Base-by-base conservation (phyloP, 1,140 invertebrate genomes). In the Danaus melanippus region DNA sequence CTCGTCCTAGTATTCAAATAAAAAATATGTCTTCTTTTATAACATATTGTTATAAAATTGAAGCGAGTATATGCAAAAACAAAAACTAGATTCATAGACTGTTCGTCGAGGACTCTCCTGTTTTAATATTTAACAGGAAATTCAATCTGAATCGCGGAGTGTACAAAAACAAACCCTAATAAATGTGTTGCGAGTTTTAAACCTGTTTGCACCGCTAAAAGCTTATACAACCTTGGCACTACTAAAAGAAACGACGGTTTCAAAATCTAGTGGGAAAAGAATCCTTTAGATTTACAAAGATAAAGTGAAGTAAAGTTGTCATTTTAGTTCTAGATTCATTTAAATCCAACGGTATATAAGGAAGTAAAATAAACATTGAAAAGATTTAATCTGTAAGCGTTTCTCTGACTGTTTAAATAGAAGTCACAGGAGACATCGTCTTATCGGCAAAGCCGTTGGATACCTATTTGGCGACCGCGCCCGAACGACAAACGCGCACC, bases 361-460 rank as follows among this genome's bases (percentile, higher is more conserved):
- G 70, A 72, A 76, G 72, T 68, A 82, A 79, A 81, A 79, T 83
- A 81, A 84, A 80, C 74, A 75, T 66, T 59, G 62, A 54, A 78
- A 69, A 79, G 74, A 79, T 81, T 83, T 76, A 79, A 85, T 82
- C 79, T 81, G 66, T 70, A 69, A 80, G 68, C 67, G 71, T 82
- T 79, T 77, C 64, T 73, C 67, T 76, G 71, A 75, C 72, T 80
- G 72, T 86, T 83, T 84, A 83, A 84, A 83, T 77, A 84, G 74
- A 70, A 82, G 80, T 77, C 76, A 74, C 77, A 72, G 68, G 75
- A 76, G 77, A 77, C 67, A 74, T 66, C 69, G 74, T 78, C 74
- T 84, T 86, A 84, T 84, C 80, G 74, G 64, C 71, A 71, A 67
- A 64, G 66, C 62, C 67, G 68, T 32, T 32, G 21, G 21, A 70